Evolutionary conservation across 2,888 invertebrate species (phyloP).

Genomic region (Yponomeuta plumbellus): DNA sequence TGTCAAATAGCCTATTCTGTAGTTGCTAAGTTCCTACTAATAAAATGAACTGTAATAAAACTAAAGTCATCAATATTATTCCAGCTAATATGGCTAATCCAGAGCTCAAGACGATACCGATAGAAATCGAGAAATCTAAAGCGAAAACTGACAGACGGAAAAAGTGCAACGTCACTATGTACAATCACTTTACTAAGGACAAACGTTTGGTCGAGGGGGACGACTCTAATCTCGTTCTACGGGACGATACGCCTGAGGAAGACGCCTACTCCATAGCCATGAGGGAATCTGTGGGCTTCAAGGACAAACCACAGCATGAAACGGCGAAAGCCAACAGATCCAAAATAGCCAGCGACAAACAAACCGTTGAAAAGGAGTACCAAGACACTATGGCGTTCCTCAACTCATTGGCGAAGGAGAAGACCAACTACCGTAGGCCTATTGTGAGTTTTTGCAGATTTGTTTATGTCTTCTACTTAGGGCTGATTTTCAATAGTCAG

Average conservation of each 20-base stretch:
- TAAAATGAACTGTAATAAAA: too few relatives aligned
- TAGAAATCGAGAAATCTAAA: neutral
- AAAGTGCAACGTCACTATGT: slow-evolving; percentile 48
- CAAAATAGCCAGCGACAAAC: slow-evolving; percentile 75
- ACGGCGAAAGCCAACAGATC: slow-evolving; percentile 46
- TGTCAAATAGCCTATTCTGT: too few relatives aligned
- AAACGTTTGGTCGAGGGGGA: slow-evolving; percentile 18
- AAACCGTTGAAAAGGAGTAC: slow-evolving; percentile 77
- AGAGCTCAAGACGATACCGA: neutral
- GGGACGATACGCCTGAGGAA: slow-evolving; percentile 43
- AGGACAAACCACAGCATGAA: slow-evolving; percentile 8
- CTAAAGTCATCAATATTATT: neutral
- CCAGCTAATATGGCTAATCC: neutral
- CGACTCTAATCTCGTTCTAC: slow-evolving; percentile 22
- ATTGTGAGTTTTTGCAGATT: slow-evolving; percentile 41
- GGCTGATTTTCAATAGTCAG: too few relatives aligned
- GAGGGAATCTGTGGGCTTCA: slow-evolving; percentile 34
- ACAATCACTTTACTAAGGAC: slow-evolving; percentile 58
- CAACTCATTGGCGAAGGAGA: slow-evolving; percentile 54
- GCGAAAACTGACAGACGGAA: slow-evolving; percentile 27
- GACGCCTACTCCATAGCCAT: slow-evolving; percentile 62
- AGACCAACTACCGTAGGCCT: slow-evolving; percentile 31
- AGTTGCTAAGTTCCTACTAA: too few relatives aligned
- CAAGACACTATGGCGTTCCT: slow-evolving; percentile 62
- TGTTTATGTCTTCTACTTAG: neutral